Evolutionary conservation across 2,113 vertebrate species (phyloP).

Genomic region (Hassar affinis): DNA sequence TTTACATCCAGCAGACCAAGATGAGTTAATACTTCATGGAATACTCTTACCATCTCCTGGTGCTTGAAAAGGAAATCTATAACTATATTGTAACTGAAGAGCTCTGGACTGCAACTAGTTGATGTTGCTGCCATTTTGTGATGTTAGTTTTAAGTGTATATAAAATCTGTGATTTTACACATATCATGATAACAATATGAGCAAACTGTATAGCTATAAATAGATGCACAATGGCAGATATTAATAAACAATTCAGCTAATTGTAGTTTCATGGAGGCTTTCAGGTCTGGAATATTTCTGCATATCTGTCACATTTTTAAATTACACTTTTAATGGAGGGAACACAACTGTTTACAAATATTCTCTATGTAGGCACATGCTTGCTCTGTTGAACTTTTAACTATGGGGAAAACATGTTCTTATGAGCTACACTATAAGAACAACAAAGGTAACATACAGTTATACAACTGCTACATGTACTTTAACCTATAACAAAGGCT

Average conservation of each 20-base stretch:
- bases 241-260: conserved; percentile 4
- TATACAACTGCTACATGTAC: background rate
- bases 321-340: background rate
- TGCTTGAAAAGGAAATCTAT: conserved; percentile 60
- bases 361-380: background rate
- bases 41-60: conserved; percentile 53
- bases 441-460: background rate
- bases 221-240: background rate
- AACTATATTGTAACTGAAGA: conserved; percentile 53
- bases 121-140: conserved; percentile 57
- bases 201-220: background rate
- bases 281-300: conserved; percentile 9
- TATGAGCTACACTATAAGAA: background rate
- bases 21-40: conserved; percentile 66
- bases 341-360: background rate
- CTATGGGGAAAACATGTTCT: background rate
- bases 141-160: conserved; percentile 8
- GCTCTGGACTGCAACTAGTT: conserved; percentile 62
- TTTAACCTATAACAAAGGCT: conserved; percentile 26
- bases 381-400: too few relatives aligned
- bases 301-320: conserved; percentile 31
- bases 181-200: background rate
- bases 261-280: background rate
- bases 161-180: background rate
- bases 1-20: conserved; percentile 62